These are phyloP conservation scores for Spea hammondii DNA, from an alignment of 2,797 vertebrate genomes.

Conservation along the genomic window DNA sequence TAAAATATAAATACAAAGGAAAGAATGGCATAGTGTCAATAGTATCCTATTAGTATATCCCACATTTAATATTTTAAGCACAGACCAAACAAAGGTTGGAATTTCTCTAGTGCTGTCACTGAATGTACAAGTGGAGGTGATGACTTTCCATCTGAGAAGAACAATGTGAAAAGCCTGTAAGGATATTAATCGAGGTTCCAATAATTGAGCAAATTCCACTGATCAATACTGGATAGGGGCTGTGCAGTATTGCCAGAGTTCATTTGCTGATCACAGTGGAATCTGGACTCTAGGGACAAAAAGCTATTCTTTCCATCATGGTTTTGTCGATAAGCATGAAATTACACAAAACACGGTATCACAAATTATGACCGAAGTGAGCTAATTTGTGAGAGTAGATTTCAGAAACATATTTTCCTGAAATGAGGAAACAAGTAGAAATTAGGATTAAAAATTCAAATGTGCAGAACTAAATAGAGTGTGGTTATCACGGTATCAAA, in stretches of 20 bases:
- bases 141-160: conserved; percentile 8
- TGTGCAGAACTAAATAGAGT: neutral
- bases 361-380: conserved; percentile 9
- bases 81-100: conserved; percentile 1
- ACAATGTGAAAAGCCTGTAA: conserved; percentile 16
- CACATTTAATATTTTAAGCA: conserved; percentile 25
- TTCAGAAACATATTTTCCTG: neutral
- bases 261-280: conserved; percentile 27
- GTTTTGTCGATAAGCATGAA: conserved; percentile 19
- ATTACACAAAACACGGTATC: conserved; percentile 5
- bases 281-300: conserved; percentile 25
- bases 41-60: neutral
- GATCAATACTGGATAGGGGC: conserved; percentile 14
- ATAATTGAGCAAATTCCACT: conserved; percentile 21
- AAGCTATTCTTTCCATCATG: conserved; percentile 16
- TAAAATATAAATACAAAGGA: neutral
- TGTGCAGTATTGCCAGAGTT: conserved; percentile 21
- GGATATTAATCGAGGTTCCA: conserved; percentile 15
- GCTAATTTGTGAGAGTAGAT: neutral
- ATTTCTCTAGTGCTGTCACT: too few relatives aligned
- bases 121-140: conserved; percentile 3
- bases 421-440: too few relatives aligned
- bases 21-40: neutral
- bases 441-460: neutral
- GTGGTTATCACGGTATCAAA: neutral